Base-by-base conservation (phyloP, 2,797 vertebrate species). In the Discoglossus pictus region DNA sequence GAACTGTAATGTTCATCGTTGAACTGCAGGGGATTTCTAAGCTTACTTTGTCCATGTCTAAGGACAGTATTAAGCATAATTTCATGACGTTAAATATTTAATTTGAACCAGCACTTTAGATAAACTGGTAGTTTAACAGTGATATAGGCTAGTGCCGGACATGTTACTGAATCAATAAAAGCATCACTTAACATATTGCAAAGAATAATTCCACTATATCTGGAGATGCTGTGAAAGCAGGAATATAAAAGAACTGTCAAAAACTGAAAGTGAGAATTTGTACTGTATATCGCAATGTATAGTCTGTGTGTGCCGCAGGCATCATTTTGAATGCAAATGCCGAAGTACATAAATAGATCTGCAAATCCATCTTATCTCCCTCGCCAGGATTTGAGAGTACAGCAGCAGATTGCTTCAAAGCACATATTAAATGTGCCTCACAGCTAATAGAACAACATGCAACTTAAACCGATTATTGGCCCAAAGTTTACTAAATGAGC, bases 401-500 rank as follows among this genome's bases (percentile, higher is more conserved):
- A 20, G 39, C 39, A 42, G 60, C 40, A 42, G 35, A 48, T 47
- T 61, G 58, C 44, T 62, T 62, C 46, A 50, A 50, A 62, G 60
- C 60, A 50, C 60, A 62, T 62, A 31, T 51, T 39, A 62, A 62
- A 62, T 62, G 34, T 62, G 44, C 46, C 46, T 62, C 17, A 35
- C 50, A 35, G 60, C 38, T 46, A 62, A 15, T 17, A 62, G 27
- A 20, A 25, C 20, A 43, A 6, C 2, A 15, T n/a, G 15, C 13
- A 46, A 15, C 13, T 39, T 47, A 38, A 21, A 44, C 40, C 25
- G 48, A 62, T 62, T 38, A 50, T 17, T 39, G 13, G n/a, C n/a
- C n/a, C n/a, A n/a, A n/a, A n/a, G 34, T 62, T 51, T 62, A 38
- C 24, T 47, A 36, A n/a, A 11, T 16, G 43, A 16, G 31, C 18